Evolutionary conservation across 1,140 invertebrate species (phyloP), one percentile per base, ranked within the genome.

Genomic region (Chionoecetes opilio): DNA sequence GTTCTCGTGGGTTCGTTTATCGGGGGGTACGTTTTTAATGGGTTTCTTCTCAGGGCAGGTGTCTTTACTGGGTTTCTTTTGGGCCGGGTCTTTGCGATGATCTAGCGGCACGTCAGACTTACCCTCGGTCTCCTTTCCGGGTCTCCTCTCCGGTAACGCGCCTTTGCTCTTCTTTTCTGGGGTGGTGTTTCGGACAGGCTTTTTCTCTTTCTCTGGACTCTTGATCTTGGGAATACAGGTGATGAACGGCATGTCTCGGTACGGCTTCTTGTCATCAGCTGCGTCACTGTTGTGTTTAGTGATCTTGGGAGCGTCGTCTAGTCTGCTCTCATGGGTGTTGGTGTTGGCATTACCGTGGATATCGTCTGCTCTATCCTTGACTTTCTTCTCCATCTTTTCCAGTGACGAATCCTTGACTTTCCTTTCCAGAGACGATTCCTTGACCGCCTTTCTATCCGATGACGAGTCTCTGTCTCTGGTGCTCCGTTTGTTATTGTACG

Each of bases 1-100:
- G 14, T 26, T 32, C 41, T 94, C 90, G 8, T 82, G 82, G 41
- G 75, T n/a, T 46, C 31, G 90, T 84, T 87, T 94, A 29, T 90
- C 93, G 75, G 46, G 86, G 0, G 37, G 26, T 34, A 87, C 26
- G 46, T 82, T 82, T n/a, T 94, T 94, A 32, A 11, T 63, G 21
- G n/a, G 87, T 32, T 91, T 94, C 38, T 94, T 94, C 11, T 94
- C 93, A 32, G 93, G 93, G 38, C 34, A 75, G 29, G 37, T 82
- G 17, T 90, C 87, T 84, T 89, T 94, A 35, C 11, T 46, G 17
- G 35, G 32, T 90, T 41, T 90, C 89, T 85, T 93, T 1, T 35
- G 26, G n/a, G 34, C 34, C 9, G 46, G 6, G 84, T 93, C 92
- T 17, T 93, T 93, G n/a, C 31, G 82, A 0, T 86, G 84, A 14